A percentile compares a stretch with the other conserved stretches of the same genome.
These are phyloP conservation scores for Noctua fimbriata DNA, from an alignment of 2,888 invertebrate species.

Conservation along the genomic window DNA sequence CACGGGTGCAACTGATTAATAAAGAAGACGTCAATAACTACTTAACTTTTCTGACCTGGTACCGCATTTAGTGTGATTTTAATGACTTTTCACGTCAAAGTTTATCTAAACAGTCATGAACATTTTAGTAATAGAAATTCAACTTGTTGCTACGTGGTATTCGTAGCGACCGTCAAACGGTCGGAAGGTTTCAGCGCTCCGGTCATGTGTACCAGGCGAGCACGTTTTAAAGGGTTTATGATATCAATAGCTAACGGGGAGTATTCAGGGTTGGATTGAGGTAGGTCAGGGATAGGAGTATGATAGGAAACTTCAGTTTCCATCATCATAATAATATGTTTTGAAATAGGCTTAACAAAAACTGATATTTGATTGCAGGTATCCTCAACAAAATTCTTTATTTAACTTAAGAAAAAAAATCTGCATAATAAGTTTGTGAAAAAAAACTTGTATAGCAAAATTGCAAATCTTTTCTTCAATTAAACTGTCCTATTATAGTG, in stretches of 20 bases:
- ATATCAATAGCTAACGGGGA: neutral
- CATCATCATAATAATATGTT: neutral
- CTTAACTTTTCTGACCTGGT: too few species aligned
- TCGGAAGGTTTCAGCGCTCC: constrained; percentile 8
- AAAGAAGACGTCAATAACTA: too few species aligned
- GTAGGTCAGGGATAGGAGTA: neutral
- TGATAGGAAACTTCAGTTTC: neutral
- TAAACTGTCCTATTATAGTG: neutral
- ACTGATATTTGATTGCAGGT: too few species aligned
- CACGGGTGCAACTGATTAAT: too few species aligned
- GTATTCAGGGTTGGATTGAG: neutral
- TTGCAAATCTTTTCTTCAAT: too few species aligned
- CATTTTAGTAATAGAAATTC: too few species aligned
- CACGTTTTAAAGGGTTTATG: neutral
- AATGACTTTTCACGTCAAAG: too few species aligned
- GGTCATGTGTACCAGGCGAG: constrained; percentile 8
- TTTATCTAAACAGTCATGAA: too few species aligned
- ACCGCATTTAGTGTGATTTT: too few species aligned
- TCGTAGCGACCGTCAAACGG: neutral
- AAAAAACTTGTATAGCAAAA: too few species aligned
- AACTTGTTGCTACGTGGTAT: neutral
- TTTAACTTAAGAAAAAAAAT: neutral
- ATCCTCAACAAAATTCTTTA: too few species aligned
- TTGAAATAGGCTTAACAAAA: neutral
- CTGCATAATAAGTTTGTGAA: too few species aligned